These are phyloP conservation scores for Serilophus lunatus DNA, from an alignment of 2,113 vertebrate species.

Conservation along the genomic window DNA sequence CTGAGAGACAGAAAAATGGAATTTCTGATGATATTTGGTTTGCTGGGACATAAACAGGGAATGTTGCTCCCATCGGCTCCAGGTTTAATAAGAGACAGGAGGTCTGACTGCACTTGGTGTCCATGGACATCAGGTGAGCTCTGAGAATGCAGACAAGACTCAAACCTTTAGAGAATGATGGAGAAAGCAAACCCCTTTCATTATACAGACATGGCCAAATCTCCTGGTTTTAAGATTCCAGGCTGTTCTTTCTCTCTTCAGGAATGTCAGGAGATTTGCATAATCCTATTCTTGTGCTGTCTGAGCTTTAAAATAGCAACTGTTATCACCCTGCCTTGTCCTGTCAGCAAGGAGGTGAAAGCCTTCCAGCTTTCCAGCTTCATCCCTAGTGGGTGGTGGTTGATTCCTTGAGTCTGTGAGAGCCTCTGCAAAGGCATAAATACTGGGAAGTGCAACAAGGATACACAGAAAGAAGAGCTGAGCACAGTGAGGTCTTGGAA, in stretches of 20 bases:
- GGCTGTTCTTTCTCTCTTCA: neutral
- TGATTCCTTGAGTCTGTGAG: neutral
- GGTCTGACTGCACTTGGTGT: neutral
- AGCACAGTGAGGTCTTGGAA: neutral
- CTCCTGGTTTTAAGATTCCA: neutral
- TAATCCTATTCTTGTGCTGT: neutral
- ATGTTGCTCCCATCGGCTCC: neutral
- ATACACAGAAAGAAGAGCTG: rapidly evolving
- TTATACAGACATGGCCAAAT: neutral
- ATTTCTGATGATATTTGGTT: neutral
- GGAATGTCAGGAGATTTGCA: neutral
- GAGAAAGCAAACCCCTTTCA: neutral
- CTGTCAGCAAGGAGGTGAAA: constrained; percentile 1
- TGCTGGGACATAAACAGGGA: neutral
- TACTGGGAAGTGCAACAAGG: neutral
- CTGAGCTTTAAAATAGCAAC: neutral
- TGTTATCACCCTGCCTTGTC: neutral
- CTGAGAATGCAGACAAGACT: neutral
- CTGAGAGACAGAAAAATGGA: neutral
- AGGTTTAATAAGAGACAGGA: neutral
- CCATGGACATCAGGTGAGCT: rapidly evolving
- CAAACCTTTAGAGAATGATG: neutral
- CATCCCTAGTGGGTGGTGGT: neutral
- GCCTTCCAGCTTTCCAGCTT: neutral
- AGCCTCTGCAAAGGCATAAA: neutral